Conservation (phyloP, 2,113 vertebrate genomes). For the Alligator sinensis region DNA sequence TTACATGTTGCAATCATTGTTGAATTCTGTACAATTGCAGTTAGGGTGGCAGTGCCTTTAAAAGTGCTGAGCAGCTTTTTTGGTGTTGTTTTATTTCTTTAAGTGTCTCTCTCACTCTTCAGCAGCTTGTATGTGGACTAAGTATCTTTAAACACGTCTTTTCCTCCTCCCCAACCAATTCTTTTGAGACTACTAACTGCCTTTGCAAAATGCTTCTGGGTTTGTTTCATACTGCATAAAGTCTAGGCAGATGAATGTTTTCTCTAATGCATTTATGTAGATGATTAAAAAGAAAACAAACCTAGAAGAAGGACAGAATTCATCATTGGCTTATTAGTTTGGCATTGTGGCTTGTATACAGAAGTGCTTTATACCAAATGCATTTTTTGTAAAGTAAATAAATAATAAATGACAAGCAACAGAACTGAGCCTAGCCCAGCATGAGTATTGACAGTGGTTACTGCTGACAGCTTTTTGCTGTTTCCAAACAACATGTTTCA, state of each 20-base stretch:
- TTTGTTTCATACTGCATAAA: constrained; percentile 52
- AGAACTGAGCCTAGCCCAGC: constrained; percentile 56
- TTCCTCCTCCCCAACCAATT: not conserved
- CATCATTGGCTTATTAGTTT: constrained; percentile 62
- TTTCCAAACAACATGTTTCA: constrained; percentile 72
- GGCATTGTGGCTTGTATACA: constrained; percentile 32
- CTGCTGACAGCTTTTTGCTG: constrained; percentile 69
- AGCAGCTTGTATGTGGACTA: constrained; percentile 1
- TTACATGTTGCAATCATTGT: not conserved
- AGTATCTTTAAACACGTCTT: constrained; percentile 34
- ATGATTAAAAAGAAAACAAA: constrained; percentile 66
- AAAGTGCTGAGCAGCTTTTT: constrained; percentile 39
- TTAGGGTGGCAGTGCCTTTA: not conserved
- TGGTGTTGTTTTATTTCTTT: not conserved
- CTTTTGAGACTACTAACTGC: constrained; percentile 51
- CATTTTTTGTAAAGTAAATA: constrained; percentile 57
- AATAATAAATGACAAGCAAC: constrained; percentile 59
- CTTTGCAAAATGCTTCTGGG: constrained; percentile 59
- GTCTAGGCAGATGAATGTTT: constrained; percentile 37
- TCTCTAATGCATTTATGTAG: constrained; percentile 29
- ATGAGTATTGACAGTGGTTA: constrained; percentile 65
- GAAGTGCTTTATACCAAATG: constrained; percentile 32
- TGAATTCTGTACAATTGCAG: not conserved
- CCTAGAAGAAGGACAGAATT: constrained; percentile 58
- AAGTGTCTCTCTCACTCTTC: constrained; percentile 2